These are phyloP conservation scores for Lordiphosa clarofinis DNA, from an alignment of 1,140 invertebrate species.

Conservation along the genomic window DNA sequence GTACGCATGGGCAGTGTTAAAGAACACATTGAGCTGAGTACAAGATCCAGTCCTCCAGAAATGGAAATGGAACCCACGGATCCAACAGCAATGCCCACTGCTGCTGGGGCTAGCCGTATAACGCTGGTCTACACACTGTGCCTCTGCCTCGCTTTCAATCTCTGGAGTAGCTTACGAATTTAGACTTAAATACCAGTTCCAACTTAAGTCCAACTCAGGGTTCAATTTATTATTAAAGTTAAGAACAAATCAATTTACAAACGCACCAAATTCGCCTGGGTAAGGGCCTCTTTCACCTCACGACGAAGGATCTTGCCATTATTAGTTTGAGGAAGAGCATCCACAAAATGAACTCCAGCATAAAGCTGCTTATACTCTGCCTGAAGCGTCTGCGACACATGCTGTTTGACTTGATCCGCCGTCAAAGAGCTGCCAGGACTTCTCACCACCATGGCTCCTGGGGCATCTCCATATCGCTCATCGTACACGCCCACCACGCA, in stretches of 20 bases:
- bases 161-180: background rate
- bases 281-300: conserved; percentile 62
- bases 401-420: too few species aligned
- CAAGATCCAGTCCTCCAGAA: conserved; percentile 16
- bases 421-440: too few species aligned
- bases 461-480: too few species aligned
- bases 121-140: background rate
- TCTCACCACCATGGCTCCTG: too few species aligned
- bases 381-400: too few species aligned
- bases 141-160: conserved; percentile 4
- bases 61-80: conserved; percentile 24
- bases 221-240: conserved; percentile 39
- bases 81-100: conserved; percentile 12
- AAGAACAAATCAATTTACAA: conserved; percentile 13
- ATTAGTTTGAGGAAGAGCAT: too few species aligned
- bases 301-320: conserved; percentile 2
- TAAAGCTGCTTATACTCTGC: too few species aligned
- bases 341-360: too few species aligned
- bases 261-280: too few species aligned
- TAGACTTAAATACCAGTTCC: conserved; percentile 21
- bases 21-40: conserved; percentile 20
- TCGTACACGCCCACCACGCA: conserved; percentile 49
- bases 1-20: conserved; percentile 38
- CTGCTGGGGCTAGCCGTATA: background rate
- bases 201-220: conserved; percentile 54